A percentile compares a stretch with the other conserved stretches of the same genome.
phyloP scores from a whole-genome alignment of 2,797 vertebrate genomes.

The Glyptemys insculpta region DNA sequence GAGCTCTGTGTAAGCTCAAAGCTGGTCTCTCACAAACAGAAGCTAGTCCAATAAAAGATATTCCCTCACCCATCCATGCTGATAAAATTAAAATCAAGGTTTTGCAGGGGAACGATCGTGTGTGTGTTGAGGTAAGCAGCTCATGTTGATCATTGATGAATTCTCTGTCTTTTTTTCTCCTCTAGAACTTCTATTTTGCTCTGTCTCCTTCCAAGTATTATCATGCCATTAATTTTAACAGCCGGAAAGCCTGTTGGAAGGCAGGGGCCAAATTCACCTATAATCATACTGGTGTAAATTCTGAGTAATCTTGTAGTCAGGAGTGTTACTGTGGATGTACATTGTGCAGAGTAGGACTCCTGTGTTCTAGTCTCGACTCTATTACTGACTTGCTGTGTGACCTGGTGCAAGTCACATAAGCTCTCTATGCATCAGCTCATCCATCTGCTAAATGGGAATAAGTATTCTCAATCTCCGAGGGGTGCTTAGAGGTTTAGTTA shows the following conservation, averaged over 20 bases:
- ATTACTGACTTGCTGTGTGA: background rate
- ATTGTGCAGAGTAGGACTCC: background rate
- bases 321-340: background rate
- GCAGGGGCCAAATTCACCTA: background rate
- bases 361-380: background rate
- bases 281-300: background rate
- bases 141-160: rapidly evolving
- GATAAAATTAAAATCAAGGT: background rate
- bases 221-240: slow-evolving; percentile 28
- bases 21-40: background rate
- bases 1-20: background rate
- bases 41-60: background rate
- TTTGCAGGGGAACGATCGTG: rapidly evolving
- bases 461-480: background rate
- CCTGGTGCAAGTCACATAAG: background rate
- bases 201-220: background rate
- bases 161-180: background rate
- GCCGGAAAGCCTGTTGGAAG: background rate
- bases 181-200: background rate
- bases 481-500: background rate
- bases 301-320: background rate
- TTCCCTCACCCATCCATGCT: background rate
- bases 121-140: background rate
- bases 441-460: background rate
- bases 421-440: background rate